phyloP scores from a whole-genome alignment of 92 coral and sea anemone genomes.

The Phenganax stokvisi region DNA sequence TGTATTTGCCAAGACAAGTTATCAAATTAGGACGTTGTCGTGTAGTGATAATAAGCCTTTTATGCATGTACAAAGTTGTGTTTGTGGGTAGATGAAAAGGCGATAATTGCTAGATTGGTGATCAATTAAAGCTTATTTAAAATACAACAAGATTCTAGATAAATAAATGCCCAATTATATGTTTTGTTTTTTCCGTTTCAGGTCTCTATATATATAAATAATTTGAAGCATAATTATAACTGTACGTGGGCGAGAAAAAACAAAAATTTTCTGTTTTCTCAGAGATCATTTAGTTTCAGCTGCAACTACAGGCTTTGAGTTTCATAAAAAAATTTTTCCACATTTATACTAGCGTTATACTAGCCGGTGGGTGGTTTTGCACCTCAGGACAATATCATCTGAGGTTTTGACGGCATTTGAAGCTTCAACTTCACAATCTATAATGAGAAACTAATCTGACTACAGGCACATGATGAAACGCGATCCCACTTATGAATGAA shows the following conservation, averaged over 20 bases:
- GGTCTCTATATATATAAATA: neutral
- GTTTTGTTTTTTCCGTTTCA: constrained; percentile 1
- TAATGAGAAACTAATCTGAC: too few relatives aligned
- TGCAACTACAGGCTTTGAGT: neutral
- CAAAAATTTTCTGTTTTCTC: constrained; percentile 1
- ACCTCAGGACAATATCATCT: too few relatives aligned
- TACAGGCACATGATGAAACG: too few relatives aligned
- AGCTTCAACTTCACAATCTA: too few relatives aligned
- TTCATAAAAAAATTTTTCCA: neutral
- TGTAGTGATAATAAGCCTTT: too few relatives aligned
- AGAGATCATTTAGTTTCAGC: neutral
- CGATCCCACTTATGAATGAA: too few relatives aligned
- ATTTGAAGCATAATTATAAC: constrained; percentile 7
- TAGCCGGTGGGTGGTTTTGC: too few relatives aligned
- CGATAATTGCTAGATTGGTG: constrained; percentile 3
- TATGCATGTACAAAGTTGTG: neutral
- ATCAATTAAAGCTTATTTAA: neutral
- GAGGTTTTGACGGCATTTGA: too few relatives aligned
- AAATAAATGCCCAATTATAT: neutral
- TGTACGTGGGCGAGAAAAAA: neutral
- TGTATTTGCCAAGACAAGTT: too few relatives aligned
- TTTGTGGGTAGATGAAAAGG: neutral
- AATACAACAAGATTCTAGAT: neutral
- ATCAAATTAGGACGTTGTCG: too few relatives aligned
- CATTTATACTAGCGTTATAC: neutral